Base-by-base conservation (phyloP, 2,888 invertebrate genomes). In the Spisula solida region DNA sequence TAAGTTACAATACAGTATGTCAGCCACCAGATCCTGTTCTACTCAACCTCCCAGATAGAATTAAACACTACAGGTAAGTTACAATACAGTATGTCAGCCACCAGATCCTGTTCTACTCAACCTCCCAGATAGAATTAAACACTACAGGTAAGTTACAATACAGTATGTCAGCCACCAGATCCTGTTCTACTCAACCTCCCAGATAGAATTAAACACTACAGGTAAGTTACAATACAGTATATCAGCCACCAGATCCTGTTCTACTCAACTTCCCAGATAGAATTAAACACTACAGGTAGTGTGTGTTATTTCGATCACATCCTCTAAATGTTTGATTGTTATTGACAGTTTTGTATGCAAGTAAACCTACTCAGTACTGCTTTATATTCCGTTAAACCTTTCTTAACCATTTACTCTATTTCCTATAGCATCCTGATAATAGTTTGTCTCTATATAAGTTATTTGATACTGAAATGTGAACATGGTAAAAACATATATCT, bases 1-100 rank as follows among this genome's bases (percentile, higher is more conserved):
- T 93, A 60, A 95, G 94, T 83, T 94, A 95, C 83, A 93, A 95
- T 83, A 94, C 95, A 88, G 86, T 96, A 81, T 94, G 95, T 81
- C 95, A 94, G 83, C 93, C 94, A 31, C 94, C 94, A 66, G 94
- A 94, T 20, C 93, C 93, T 14, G 94, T 94, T 8, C 90, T 94
- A 25, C 91, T 96, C 4, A n/a, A 82, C 5, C 90, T 92, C 82
- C 92, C 92, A 47, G 75, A 56, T 5, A 86, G 81, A 85, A 79
- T 92, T 0, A 90, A 89, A 79, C 89, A 88, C 16, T 92, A 89
- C 85, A 92, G 90, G 90, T 93, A 60, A 95, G 94, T 83, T 94
- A 95, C 83, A 93, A 95, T 83, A 94, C 95, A 88, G 86, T 96
- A 81, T 94, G 95, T 81, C 95, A 94, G 83, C 93, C 94, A 31